phyloP scores from a whole-genome alignment of 1,140 invertebrate genomes.

The Sminthurides bifidus region DNA sequence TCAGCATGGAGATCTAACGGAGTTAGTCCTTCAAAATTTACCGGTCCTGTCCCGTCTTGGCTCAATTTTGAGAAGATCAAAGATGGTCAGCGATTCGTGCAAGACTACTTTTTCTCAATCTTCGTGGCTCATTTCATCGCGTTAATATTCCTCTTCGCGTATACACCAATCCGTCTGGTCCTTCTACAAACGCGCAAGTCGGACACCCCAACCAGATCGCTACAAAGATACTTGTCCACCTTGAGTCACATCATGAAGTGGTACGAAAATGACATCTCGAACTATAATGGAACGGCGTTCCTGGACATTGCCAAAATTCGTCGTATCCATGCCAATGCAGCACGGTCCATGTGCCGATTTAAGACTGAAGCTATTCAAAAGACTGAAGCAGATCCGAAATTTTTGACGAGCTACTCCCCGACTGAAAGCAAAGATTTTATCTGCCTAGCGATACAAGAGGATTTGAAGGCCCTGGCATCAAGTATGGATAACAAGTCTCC shows the following conservation, averaged over 20 bases:
- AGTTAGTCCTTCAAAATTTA: too few species aligned
- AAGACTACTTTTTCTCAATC: constrained; percentile 17
- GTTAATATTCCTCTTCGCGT: constrained; percentile 21
- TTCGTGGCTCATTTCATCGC: constrained; percentile 26
- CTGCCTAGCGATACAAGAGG: too few species aligned
- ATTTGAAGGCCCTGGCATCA: too few species aligned
- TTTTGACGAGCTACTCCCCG: too few species aligned
- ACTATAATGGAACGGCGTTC: neutral
- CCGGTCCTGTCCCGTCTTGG: constrained; percentile 16
- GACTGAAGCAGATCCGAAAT: too few species aligned
- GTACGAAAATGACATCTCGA: constrained; percentile 13
- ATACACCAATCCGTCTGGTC: constrained; percentile 13
- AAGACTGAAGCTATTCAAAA: too few species aligned
- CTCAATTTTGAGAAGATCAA: constrained; percentile 12
- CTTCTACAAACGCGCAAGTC: constrained; percentile 16
- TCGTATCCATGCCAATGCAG: constrained; percentile 13
- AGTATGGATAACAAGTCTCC: too few species aligned
- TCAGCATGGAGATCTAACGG: too few species aligned
- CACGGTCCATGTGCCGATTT: too few species aligned
- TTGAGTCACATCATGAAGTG: constrained; percentile 19
- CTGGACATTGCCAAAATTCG: constrained; percentile 12
- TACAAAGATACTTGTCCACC: constrained; percentile 21
- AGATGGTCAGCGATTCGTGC: constrained; percentile 20
- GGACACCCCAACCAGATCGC: constrained; percentile 2
- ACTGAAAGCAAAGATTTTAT: too few species aligned